Base-by-base conservation (phyloP, 2,888 invertebrate species). In the Hypercompe scribonia region DNA sequence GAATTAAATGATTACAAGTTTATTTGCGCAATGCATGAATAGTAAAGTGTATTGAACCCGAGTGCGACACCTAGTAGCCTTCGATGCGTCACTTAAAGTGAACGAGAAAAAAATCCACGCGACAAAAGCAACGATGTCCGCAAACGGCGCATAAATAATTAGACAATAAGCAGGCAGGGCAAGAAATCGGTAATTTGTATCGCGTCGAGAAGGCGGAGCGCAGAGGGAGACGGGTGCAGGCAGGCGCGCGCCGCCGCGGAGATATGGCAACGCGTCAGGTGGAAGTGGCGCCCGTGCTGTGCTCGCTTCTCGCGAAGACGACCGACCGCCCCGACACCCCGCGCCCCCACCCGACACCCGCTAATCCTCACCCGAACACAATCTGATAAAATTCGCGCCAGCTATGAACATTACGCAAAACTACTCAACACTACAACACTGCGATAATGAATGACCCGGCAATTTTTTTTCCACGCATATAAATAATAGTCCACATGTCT, bases 361-460 rank as follows among this genome's bases (percentile, higher is more conserved):
- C 93, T 93, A 93, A 94, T 95, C 94, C 94, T 93, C 93, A 90
- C 91, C 92, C 92, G 92, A 93, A 95, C 90, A 93, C 94, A 92
- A 94, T 94, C 95, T 94, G 95, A 95, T 95, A 95, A 95, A 95
- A 94, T 95, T 95, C 95, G 95, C 95, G 95, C 94, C 95, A 94
- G 94, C 94, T 92, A 95, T 92, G 92, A 94, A 94, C 90, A 94
- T 95, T 94, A 95, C 95, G 94, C 95, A 94, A 93, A 94, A 92
- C 93, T 90, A 92, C 91, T 93, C 91, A 87, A 91, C 91, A 91
- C 92, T 92, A 93, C 92, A 90, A 92, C 91, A 90, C 88, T 83
- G 87, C 91, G 91, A 92, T 94, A 94, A 94, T 94, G 94, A 95
- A 94, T 94, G 94, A 93, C 92, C 91, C 88, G 89, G 91, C 89